Evolutionary conservation across 2,113 vertebrate genomes (phyloP).

Genomic region (Melanocharis versteri): DNA sequence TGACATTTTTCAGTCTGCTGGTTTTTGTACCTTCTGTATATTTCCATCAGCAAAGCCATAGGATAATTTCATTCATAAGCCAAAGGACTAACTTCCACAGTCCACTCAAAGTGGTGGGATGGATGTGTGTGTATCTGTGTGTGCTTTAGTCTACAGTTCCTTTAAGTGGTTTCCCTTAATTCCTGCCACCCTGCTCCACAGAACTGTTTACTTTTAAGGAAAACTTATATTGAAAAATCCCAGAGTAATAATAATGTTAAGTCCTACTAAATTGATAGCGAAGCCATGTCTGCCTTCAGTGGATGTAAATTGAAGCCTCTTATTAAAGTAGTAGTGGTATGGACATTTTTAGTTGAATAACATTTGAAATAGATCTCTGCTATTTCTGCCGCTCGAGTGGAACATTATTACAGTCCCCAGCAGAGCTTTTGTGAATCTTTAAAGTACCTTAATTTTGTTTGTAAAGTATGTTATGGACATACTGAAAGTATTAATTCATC

Average conservation of each 20-base stretch:
- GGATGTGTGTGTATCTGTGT: not conserved
- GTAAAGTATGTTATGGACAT: not conserved
- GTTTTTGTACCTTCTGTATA: not conserved
- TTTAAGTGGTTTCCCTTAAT: not conserved
- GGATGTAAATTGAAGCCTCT: not conserved
- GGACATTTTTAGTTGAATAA: not conserved
- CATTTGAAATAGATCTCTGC: not conserved
- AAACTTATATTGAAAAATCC: not conserved
- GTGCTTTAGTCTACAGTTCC: not conserved
- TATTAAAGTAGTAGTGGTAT: not conserved
- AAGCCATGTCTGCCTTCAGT: not conserved
- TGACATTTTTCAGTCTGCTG: not conserved
- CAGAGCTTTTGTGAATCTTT: not conserved
- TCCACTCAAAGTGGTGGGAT: not conserved
- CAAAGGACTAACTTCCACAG: not conserved
- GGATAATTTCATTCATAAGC: not conserved
- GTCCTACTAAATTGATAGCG: not conserved
- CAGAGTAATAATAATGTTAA: not conserved
- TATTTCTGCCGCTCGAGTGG: not conserved
- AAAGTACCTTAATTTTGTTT: not conserved
- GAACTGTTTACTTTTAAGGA: not conserved
- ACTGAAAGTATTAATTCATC: not conserved
- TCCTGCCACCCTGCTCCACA: not conserved
- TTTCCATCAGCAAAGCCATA: not conserved
- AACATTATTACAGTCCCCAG: not conserved